A percentile compares a stretch with the other conserved stretches of the same genome.
These are phyloP conservation scores for Pterocles burchelli DNA, from an alignment of 2,113 vertebrate genomes.

Conservation along the genomic window DNA sequence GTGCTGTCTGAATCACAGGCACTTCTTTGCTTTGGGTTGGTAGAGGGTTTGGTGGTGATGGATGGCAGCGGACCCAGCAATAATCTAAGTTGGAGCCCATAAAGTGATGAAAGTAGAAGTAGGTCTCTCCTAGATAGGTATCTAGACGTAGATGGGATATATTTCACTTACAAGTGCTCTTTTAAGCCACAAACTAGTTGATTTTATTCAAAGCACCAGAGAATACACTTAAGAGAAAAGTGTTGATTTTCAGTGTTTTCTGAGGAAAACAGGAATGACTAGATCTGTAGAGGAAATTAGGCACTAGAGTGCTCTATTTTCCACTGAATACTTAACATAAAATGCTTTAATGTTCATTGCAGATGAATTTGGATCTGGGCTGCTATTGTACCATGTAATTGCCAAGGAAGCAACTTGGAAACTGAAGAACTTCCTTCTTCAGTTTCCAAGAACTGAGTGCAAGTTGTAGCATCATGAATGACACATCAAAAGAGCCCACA, in stretches of 20 bases:
- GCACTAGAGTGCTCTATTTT: neutral
- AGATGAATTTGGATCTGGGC: neutral
- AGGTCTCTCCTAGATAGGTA: neutral
- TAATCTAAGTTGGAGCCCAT: neutral
- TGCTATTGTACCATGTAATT: neutral
- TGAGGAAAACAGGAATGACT: neutral
- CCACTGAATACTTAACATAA: neutral
- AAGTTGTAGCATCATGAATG: neutral
- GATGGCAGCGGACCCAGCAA: neutral
- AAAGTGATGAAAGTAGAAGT: neutral
- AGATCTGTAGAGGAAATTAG: neutral
- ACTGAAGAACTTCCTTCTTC: neutral
- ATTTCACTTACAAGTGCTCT: neutral
- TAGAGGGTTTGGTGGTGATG: neutral
- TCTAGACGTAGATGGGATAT: too few species aligned
- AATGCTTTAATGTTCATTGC: neutral
- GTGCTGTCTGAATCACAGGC: neutral
- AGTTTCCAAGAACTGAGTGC: neutral
- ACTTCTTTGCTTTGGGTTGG: neutral
- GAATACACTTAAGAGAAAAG: neutral
- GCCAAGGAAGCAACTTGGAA: neutral
- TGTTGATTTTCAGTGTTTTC: neutral
- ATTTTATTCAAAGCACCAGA: neutral
- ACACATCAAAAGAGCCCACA: rapidly evolving
- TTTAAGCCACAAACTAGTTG: neutral